Conservation (phyloP, 2,113 vertebrate genomes). For the Saccopteryx leptura region DNA sequence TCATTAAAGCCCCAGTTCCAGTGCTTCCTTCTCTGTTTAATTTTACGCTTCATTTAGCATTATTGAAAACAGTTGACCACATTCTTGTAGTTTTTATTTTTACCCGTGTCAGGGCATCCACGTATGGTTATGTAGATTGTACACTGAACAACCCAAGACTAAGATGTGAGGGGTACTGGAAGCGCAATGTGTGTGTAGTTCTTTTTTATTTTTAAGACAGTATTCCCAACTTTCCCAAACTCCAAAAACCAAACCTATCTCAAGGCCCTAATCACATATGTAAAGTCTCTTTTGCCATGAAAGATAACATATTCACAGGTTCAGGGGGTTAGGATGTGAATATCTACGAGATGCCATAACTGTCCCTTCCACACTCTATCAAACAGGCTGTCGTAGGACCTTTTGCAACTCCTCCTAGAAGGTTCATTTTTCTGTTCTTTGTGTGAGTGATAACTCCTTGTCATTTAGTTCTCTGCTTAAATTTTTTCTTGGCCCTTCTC, state of each 20-base stretch:
- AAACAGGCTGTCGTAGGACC: neutral
- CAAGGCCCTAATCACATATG: neutral
- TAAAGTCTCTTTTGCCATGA: neutral
- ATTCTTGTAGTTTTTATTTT: neutral
- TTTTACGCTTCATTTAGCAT: neutral
- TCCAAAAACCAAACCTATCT: neutral
- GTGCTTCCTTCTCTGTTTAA: neutral
- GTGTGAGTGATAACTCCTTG: neutral
- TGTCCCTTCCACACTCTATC: neutral
- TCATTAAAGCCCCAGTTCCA: fast-evolving
- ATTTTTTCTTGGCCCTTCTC: neutral
- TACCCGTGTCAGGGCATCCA: neutral
- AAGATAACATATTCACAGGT: neutral
- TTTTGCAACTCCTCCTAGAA: neutral
- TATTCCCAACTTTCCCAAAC: neutral
- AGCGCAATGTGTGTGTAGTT: no score
- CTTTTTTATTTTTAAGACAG: neutral
- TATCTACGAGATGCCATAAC: neutral
- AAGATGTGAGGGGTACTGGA: neutral
- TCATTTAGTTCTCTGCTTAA: neutral
- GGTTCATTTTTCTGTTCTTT: neutral
- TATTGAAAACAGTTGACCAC: neutral
- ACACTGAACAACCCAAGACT: neutral
- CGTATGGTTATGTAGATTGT: neutral
- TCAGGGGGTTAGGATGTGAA: no score